These are phyloP conservation scores for Athalia rosae DNA, from an alignment of 2,888 invertebrate genomes.

Conservation along the genomic window DNA sequence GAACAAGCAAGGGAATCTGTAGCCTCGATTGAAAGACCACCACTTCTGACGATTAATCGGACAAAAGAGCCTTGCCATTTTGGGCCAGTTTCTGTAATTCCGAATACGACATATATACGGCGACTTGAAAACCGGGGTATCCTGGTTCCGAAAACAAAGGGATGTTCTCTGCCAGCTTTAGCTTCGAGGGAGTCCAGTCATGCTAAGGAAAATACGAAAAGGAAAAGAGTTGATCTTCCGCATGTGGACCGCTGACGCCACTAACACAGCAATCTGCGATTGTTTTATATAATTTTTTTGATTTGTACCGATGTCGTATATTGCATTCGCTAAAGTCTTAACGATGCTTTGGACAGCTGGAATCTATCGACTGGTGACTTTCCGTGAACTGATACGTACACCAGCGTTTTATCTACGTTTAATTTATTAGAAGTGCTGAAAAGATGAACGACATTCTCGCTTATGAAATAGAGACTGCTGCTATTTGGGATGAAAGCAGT, in stretches of 20 bases:
- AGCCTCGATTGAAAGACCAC: constrained; percentile 43
- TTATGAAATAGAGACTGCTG: no score
- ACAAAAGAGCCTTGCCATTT: constrained; percentile 59
- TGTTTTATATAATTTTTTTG: constrained; percentile 27
- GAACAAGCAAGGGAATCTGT: constrained; percentile 46
- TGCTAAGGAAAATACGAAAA: constrained; percentile 57
- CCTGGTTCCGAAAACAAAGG: constrained; percentile 54
- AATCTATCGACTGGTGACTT: neutral
- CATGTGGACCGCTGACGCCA: constrained; percentile 38
- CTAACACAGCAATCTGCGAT: neutral
- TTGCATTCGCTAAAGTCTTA: constrained; percentile 13
- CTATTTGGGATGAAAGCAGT: no score
- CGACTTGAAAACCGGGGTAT: constrained; percentile 61
- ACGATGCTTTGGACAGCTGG: constrained; percentile 11
- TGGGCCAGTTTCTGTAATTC: constrained; percentile 61
- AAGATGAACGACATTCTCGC: no score
- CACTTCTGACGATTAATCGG: constrained; percentile 46
- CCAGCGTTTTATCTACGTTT: no score
- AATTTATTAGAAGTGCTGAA: no score
- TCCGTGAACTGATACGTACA: no score
- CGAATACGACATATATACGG: constrained; percentile 64
- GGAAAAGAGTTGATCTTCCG: constrained; percentile 59
- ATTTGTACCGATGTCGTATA: neutral
- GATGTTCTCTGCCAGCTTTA: constrained; percentile 61
- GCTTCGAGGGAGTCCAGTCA: constrained; percentile 55